Base-by-base conservation (phyloP, 2,797 vertebrate species). In the Epinephelus malabaricus region DNA sequence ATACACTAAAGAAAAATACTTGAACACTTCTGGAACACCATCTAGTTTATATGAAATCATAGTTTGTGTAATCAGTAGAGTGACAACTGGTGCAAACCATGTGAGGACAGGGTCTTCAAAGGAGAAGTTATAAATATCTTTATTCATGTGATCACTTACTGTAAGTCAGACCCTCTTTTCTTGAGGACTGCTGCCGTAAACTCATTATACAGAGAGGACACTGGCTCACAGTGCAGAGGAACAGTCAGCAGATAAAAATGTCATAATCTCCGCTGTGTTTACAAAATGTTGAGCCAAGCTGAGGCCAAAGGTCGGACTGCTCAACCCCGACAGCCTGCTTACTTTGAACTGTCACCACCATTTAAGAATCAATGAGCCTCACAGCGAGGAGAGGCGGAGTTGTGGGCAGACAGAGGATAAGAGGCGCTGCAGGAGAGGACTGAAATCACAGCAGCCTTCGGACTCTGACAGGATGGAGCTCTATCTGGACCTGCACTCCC, bases 401-500 rank as follows among this genome's bases (percentile, higher is more conserved):
- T 45, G n/a, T 27, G 55, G 0, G 10, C n/a, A 19, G 27, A 49
- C 14, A 0, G 34, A 49, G 66, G 58, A 71, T 54, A 82, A 65
- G 19, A 67, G 80, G 25, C 59, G 2, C 21, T 0, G 69, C 21
- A n/a, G 59, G 25, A 46, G 50, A 47, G 19, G 6, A 54, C 3
- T 2, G 34, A 4, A 17, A 17, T 15, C 80, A 81, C 68, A 40
- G 54, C 79, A 78, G 40, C 72, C 50, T 10, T 45, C 27, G 50
- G 8, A 47, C 27, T 38, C 61, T 4, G 60, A 25, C 73, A 19
- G 0, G 0, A 93, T 93, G 90, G 95, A 97, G 77, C 92, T 98
- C 34, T 97, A 95, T 61, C 88, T 97, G 19, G 96, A 98, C 78
- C 91, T 97, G 56, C 46, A 93, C 62, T 97, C 97, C 0, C 94